Conservation (phyloP, 1,140 invertebrate genomes). For the Holotrichia oblita region DNA sequence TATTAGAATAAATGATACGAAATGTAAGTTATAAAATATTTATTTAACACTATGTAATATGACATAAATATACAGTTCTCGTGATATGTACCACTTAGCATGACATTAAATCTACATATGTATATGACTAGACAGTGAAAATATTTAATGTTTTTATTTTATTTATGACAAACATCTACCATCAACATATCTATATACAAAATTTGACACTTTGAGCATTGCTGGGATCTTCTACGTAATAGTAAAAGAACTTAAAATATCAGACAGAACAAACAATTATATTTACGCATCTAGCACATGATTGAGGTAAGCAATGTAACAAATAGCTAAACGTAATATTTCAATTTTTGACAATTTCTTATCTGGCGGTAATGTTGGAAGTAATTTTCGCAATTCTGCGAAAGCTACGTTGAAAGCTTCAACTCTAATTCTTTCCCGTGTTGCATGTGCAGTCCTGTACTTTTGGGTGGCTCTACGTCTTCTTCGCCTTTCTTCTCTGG, state of each 20-base stretch:
- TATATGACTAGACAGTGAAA: no score
- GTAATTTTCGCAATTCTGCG: slow-evolving; percentile 82
- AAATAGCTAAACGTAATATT: slow-evolving; percentile 92
- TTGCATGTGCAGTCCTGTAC: slow-evolving; percentile 95
- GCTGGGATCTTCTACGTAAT: neutral
- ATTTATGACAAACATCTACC: no score
- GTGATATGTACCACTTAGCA: no score
- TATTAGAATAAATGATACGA: no score
- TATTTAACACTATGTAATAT: no score
- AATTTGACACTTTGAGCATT: no score
- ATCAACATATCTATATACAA: no score
- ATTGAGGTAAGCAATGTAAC: slow-evolving; percentile 95
- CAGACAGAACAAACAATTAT: neutral
- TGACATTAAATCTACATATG: no score
- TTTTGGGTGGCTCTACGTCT: slow-evolving; percentile 92
- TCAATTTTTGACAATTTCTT: slow-evolving; percentile 98
- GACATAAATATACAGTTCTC: no score
- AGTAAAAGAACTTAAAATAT: neutral
- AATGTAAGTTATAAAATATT: no score
- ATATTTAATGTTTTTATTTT: no score
- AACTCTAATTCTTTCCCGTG: slow-evolving; percentile 90
- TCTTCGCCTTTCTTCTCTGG: slow-evolving; percentile 89
- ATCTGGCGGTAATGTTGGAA: slow-evolving; percentile 93
- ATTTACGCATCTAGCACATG: slow-evolving; percentile 85
- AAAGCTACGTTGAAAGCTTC: slow-evolving; percentile 97